Conservation (phyloP, 1,140 invertebrate species). For the Drosophila oshimai region DNA sequence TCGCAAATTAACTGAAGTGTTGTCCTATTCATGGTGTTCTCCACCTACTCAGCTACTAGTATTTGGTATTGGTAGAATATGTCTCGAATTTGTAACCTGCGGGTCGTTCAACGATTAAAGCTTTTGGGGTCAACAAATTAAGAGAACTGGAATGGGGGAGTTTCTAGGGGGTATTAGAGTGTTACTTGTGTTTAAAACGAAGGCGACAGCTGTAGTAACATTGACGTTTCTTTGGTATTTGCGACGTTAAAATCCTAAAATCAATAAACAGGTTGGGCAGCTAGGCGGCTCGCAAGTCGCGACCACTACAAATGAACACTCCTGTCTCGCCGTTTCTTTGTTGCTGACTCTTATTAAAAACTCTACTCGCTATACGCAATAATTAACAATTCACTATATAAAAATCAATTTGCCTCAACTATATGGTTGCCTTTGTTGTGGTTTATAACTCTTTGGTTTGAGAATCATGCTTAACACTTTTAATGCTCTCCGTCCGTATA, state of each 20-base stretch:
- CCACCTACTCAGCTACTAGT: slow-evolving; percentile 7
- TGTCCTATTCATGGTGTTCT: slow-evolving; percentile 3
- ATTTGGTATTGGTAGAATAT: slow-evolving; percentile 23
- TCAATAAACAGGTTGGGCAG: slow-evolving; percentile 37
- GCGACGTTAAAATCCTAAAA: slow-evolving; percentile 48
- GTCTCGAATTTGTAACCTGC: slow-evolving; percentile 49
- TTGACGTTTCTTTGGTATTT: slow-evolving; percentile 40
- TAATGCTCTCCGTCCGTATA: slow-evolving; percentile 41
- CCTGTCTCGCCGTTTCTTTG: slow-evolving; percentile 11
- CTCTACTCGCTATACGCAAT: slow-evolving; percentile 72
- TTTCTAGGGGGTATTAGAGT: neutral
- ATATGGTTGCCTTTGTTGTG: slow-evolving; percentile 28
- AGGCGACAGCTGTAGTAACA: slow-evolving; percentile 58
- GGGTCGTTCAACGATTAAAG: slow-evolving; percentile 76
- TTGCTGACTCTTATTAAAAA: slow-evolving; percentile 57
- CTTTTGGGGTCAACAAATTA: slow-evolving; percentile 51
- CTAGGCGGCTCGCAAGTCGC: neutral
- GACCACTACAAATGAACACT: slow-evolving; percentile 22
- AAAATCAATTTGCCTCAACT: slow-evolving; percentile 74
- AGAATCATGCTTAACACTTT: slow-evolving; percentile 65
- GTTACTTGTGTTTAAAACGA: slow-evolving; percentile 25
- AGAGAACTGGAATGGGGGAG: neutral
- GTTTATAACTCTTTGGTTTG: slow-evolving; percentile 72
- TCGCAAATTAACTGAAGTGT: slow-evolving; percentile 60
- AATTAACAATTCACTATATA: slow-evolving; percentile 80